Evolutionary conservation across 2,113 vertebrate genomes (phyloP).

Genomic region (Oxyruncus cristatus): DNA sequence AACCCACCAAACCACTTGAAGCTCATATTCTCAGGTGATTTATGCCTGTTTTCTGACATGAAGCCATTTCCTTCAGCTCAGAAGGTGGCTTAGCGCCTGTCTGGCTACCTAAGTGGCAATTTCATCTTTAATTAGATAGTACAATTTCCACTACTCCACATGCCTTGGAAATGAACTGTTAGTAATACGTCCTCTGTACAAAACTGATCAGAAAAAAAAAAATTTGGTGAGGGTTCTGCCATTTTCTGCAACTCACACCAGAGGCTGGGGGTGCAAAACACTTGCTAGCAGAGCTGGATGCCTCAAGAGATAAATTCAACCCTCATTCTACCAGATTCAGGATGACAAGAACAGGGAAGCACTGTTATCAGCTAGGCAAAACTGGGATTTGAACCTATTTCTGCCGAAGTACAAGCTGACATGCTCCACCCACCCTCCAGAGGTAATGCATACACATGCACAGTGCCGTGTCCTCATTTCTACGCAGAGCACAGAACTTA

Average conservation of each 20-base stretch:
- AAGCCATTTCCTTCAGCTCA: neutral
- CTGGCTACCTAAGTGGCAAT: constrained; percentile 8
- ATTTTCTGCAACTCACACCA: neutral
- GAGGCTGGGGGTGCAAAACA: neutral
- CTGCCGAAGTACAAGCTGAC: neutral
- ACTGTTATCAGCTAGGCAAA: neutral
- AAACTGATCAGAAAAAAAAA: neutral
- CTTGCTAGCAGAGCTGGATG: neutral
- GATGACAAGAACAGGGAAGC: constrained; percentile 11
- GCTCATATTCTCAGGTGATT: neutral
- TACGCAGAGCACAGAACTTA: neutral
- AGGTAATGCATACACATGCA: neutral
- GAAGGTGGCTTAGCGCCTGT: neutral
- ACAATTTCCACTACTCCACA: neutral
- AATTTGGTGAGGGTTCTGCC: neutral
- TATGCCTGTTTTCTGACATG: neutral
- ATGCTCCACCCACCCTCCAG: neutral
- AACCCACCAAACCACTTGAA: neutral
- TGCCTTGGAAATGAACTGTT: neutral
- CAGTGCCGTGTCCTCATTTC: neutral
- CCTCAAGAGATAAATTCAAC: neutral
- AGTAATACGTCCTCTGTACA: neutral
- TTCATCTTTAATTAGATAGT: constrained; percentile 9
- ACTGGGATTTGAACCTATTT: neutral
- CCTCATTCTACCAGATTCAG: neutral